A percentile compares a stretch with the other conserved stretches of the same genome.
Evolutionary conservation across 2,797 vertebrate genomes (phyloP).

Genomic region (Ambastaia sidthimunki): DNA sequence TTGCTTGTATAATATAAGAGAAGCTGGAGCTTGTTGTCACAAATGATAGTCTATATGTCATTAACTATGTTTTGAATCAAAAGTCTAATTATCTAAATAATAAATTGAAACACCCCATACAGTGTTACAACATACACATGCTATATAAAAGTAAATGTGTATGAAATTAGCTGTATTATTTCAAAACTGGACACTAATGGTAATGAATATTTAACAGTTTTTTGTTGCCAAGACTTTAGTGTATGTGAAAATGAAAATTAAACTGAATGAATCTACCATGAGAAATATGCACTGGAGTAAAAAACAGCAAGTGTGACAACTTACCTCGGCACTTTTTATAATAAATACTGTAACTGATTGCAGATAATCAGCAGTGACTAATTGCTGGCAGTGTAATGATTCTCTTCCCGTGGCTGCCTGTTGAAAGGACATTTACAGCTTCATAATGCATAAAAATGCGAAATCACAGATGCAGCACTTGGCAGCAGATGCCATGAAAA

Average conservation of each 20-base stretch:
- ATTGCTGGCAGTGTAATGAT: not conserved
- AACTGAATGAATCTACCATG: not conserved
- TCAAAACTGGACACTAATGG: not conserved
- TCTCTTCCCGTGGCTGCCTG: constrained; percentile 13
- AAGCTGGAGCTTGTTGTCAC: no score
- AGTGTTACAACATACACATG: no score
- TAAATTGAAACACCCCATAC: no score
- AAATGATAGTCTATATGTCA: no score
- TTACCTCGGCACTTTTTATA: not conserved
- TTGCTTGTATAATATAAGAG: not conserved
- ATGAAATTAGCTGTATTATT: not conserved
- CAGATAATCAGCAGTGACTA: constrained; percentile 32
- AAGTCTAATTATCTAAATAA: no score
- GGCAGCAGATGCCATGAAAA: constrained; percentile 53
- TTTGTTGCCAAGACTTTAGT: not conserved
- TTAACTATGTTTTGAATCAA: no score
- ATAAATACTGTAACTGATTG: constrained; percentile 35
- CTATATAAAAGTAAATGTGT: not conserved
- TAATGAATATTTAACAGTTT: not conserved
- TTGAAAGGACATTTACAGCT: constrained; percentile 35
- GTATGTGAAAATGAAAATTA: not conserved
- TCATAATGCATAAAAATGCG: constrained; percentile 40
- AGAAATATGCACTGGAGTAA: not conserved
- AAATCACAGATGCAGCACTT: constrained; percentile 52
- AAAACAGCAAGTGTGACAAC: not conserved